phyloP scores from a whole-genome alignment of 1,140 invertebrate species.

The Octopus bimaculoides region DNA sequence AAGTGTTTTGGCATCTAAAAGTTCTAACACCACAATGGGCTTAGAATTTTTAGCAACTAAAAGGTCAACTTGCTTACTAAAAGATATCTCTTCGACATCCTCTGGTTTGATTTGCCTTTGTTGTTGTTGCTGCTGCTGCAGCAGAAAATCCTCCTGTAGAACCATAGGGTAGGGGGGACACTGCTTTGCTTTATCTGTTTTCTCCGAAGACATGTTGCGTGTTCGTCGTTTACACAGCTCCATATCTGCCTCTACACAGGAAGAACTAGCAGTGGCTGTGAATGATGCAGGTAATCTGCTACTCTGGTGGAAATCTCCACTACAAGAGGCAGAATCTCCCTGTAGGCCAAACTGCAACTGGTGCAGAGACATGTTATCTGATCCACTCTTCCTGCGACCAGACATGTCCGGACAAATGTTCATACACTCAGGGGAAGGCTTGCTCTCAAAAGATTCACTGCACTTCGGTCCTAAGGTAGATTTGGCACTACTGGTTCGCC shows the following conservation, averaged over 20 bases:
- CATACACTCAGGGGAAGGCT: background rate
- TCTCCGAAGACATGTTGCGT: background rate
- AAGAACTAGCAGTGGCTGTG: background rate
- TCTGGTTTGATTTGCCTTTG: conserved; percentile 1
- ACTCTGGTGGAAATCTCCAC: background rate
- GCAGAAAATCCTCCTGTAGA: background rate
- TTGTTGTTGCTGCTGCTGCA: conserved; percentile 14
- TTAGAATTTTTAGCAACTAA: conserved; percentile 11
- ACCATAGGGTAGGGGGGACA: no score
- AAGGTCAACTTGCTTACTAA: background rate
- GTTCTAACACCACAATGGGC: conserved; percentile 7
- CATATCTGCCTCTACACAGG: background rate
- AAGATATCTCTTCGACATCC: background rate
- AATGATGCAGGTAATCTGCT: background rate
- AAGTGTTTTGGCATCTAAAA: background rate
- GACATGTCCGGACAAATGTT: background rate
- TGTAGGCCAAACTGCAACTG: background rate
- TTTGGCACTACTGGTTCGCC: conserved; percentile 7
- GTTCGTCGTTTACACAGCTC: background rate
- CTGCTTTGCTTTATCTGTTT: background rate
- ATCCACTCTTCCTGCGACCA: background rate
- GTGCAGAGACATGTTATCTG: background rate
- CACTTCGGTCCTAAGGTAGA: background rate
- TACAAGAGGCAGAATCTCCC: background rate
- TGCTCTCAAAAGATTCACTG: no score